Percentiles rank a stretch among this genome's conserved stretches.
Conservation (phyloP, 2,113 vertebrate species). For the Tursiops truncatus region DNA sequence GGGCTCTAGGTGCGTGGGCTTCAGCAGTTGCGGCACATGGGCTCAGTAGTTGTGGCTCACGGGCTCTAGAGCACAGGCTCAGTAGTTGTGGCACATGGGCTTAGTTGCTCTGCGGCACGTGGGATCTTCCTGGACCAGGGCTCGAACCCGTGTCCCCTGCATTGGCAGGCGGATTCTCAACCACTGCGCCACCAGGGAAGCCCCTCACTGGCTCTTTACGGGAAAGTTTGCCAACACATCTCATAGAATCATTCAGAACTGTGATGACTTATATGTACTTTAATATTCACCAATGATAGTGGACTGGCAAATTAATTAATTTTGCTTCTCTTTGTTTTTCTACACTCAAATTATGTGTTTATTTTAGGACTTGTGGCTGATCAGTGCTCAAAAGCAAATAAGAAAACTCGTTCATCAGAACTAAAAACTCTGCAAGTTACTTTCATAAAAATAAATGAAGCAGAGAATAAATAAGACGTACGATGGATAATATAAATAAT, state of each 20-base stretch:
- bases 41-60: no score
- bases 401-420: slow-evolving; percentile 39
- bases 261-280: neutral
- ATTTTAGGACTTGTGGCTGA: slow-evolving; percentile 45
- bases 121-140: no score
- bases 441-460: slow-evolving; percentile 65
- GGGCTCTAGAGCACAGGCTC: no score
- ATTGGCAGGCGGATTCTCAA: no score
- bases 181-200: no score
- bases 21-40: no score
- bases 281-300: neutral
- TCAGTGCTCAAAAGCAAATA: slow-evolving; percentile 50
- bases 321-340: slow-evolving; percentile 41
- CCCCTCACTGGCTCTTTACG: neutral
- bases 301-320: slow-evolving; percentile 6
- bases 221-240: neutral
- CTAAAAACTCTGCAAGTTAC: slow-evolving; percentile 23
- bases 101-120: no score
- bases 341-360: slow-evolving; percentile 20
- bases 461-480: slow-evolving; percentile 27
- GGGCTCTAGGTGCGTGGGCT: no score
- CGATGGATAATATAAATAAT: neutral
- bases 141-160: no score
- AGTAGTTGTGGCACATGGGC: no score
- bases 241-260: neutral